Evolutionary conservation across 2,888 invertebrate genomes (phyloP), one percentile per base, ranked within the genome.

Genomic region (Caenorhabditis drosophilae): DNA sequence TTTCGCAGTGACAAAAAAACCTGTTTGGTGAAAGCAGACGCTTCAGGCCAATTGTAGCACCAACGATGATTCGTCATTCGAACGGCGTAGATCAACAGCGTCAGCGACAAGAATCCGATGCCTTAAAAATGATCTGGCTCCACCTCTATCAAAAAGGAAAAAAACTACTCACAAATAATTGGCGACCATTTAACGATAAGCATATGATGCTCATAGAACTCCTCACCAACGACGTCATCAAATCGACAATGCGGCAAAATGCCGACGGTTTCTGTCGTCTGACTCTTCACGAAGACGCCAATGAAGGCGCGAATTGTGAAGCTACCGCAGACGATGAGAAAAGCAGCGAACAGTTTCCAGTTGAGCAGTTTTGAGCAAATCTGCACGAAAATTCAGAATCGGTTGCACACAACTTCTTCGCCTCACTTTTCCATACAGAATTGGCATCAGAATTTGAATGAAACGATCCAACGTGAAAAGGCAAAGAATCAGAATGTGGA

Each of bases 31-130:
- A 49, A 60, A 9, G 35, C 45, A 0, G 36, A 52, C 20, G 61
- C 67, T 27, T 75, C 75, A 2, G 70, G 69, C 75, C 75, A 75
- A 54, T 73, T 75, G 45, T 75, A 75, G 31, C 58, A 54, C 75
- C 75, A 75, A 36, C 55, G 48, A 25, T 69, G 75, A 22, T 66
- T 70, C 22, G 67, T 47, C 23, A 58, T 63, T 6, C 73, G 67
- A n/a, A 73, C 47, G 20, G 52, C 47, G 35, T 67, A 71, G 2
- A 70, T 26, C 9, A 69, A 22, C 2, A 74, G 40, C 16, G 45
- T 54, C 11, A 67, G 12, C 1, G 50, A 52, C 0, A 70, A 50
- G 1, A 49, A 26, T 38, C 54, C 57, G 46, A 73, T 47, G 40
- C 59, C 66, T 60, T n/a, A 48, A 49, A 20, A 40, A 20, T 7